A percentile compares a stretch with the other conserved stretches of the same genome.
Conservation (phyloP, 2,888 invertebrate species). For the Harpalus rubripes region DNA sequence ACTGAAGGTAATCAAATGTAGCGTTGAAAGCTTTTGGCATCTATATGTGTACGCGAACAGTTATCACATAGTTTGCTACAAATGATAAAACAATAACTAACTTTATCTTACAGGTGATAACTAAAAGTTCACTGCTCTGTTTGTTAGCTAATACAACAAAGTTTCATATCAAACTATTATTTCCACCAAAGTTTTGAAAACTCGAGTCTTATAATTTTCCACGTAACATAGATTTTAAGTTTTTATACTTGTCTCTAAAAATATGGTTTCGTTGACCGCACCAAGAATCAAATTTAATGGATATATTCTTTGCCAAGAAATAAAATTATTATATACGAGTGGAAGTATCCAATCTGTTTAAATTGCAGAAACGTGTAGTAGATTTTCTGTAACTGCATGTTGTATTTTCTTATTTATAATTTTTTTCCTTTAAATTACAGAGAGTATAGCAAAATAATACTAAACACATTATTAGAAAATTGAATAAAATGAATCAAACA, state of each 20-base stretch:
- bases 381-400: not conserved
- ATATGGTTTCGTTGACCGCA: conserved; percentile 1
- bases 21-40: not conserved
- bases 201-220: conserved; percentile 9
- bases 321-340: not conserved
- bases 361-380: not conserved
- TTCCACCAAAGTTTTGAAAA: conserved; percentile 9
- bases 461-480: no score
- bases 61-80: not conserved
- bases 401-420: no score
- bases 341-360: not conserved
- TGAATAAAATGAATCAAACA: no score
- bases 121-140: conserved; percentile 23
- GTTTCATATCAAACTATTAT: conserved; percentile 27
- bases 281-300: conserved; percentile 14
- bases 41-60: not conserved
- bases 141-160: conserved; percentile 30
- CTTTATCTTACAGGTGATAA: conserved; percentile 18
- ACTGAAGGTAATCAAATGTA: not conserved
- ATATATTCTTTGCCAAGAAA: not conserved
- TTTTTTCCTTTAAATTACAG: no score
- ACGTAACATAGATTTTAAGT: not conserved
- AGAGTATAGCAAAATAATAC: no score
- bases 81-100: conserved; percentile 5
- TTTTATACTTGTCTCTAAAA: conserved; percentile 8